Base-by-base conservation (phyloP, 2,797 vertebrate species). In the Falco concolor region DNA sequence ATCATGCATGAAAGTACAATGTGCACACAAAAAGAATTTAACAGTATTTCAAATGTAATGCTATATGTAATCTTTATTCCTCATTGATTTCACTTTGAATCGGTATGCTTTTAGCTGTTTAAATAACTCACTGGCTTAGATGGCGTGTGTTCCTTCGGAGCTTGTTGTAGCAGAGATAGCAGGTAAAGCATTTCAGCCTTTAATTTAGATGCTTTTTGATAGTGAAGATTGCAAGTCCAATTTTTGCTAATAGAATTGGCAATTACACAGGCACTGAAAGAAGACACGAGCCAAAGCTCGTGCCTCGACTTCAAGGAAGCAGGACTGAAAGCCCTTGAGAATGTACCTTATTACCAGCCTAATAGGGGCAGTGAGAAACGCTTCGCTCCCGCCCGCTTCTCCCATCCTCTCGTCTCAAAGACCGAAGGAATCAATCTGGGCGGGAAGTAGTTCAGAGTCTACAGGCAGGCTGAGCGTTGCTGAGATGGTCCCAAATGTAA, bases 191-290 rank as follows among this genome's bases (percentile, higher is more conserved):
- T 17, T 20, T 59, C 59, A 84, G 79, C 63, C 63, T 79, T 68
- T 63, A 54, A 27, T 54, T 54, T 53, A 63, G 85, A 14, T 89
- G 72, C 13, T 80, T 47, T 80, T 64, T 70, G 85, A 78, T 77
- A 60, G 30, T 17, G 47, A 47, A 28, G 64, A 63, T 6, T 61
- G 59, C 52, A 47, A 45, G 87, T 76, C 70, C 64, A n/a, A 3
- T 70, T 77, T 83, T 60, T 93, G 68, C 60, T 74, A 52, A 73
- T 28, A 19, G 64, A 83, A 40, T 4, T 87, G 82, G 67, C 87
- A 87, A 69, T 87, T 54, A 34, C 78, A 23, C 16, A 34, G 70
- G 63, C 77, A 44, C 54, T 59, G 82, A 61, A 63, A 42, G 78
- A 23, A 81, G 40, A 16, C 13, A 30, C 0, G 6, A 75, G 89